A percentile compares a stretch with the other conserved stretches of the same genome.
Evolutionary conservation across 2,113 vertebrate species (phyloP).

Genomic region (Myiagra hebetior): DNA sequence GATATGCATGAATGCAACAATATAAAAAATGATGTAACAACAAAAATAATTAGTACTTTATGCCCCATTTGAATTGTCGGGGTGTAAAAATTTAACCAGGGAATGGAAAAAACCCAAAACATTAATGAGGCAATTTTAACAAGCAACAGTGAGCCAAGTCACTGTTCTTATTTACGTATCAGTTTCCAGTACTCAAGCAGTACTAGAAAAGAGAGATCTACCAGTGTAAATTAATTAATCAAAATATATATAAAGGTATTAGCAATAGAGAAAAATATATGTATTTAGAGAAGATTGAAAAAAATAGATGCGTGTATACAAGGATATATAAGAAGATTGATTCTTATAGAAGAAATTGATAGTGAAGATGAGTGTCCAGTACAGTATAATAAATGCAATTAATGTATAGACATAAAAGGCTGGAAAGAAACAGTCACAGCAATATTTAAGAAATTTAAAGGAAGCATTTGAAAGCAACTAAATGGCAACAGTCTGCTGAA

Average conservation of each 20-base stretch:
- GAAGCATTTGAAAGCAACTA: neutral
- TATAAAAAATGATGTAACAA: constrained; percentile 10
- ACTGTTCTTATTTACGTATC: neutral
- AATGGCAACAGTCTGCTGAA: neutral
- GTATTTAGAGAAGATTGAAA: neutral
- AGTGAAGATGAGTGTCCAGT: neutral
- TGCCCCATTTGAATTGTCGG: neutral
- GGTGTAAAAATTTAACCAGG: neutral
- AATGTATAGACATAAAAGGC: neutral
- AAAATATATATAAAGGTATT: neutral
- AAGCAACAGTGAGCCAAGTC: neutral
- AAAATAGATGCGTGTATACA: neutral
- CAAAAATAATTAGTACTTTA: constrained; percentile 20
- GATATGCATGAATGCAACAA: neutral
- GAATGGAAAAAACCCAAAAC: neutral
- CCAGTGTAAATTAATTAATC: neutral
- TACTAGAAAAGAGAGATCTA: neutral
- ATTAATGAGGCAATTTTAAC: neutral
- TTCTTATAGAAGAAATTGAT: neutral
- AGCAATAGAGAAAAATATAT: neutral
- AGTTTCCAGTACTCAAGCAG: neutral
- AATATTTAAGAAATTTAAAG: neutral
- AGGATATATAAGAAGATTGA: neutral
- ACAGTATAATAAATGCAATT: neutral
- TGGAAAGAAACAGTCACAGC: neutral